A percentile compares a stretch with the other conserved stretches of the same genome.
Conservation (phyloP, 2,888 invertebrate genomes). For the Vanessa cardui region DNA sequence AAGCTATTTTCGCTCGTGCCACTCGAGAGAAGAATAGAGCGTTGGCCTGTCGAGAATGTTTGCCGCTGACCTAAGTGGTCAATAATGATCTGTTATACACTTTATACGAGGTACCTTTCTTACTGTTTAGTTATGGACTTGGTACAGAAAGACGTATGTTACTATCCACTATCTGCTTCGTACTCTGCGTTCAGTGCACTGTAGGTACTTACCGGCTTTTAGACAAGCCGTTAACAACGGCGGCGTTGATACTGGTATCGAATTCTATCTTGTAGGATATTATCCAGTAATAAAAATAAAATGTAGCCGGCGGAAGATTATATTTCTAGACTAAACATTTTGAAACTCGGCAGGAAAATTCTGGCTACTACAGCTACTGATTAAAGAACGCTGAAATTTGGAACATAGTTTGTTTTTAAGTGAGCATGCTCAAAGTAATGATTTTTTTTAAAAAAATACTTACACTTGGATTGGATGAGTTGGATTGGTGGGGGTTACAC, state of each 20-base stretch:
- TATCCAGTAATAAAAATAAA: conserved; percentile 1
- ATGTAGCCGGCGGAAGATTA: background rate
- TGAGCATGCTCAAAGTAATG: too few relatives aligned
- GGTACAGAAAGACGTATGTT: conserved; percentile 40
- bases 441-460: too few relatives aligned
- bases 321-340: conserved; percentile 2
- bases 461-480: too few relatives aligned
- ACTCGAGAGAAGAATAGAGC: conserved; percentile 57
- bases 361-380: too few relatives aligned
- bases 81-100: conserved; percentile 79
- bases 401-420: too few relatives aligned
- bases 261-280: background rate
- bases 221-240: background rate
- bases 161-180: conserved; percentile 18
- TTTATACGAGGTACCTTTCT: conserved; percentile 65
- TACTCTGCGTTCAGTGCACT: background rate
- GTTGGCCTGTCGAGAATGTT: conserved; percentile 80
- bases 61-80: conserved; percentile 78
- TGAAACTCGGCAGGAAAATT: background rate
- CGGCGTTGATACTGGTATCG: background rate
- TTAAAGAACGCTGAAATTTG: too few relatives aligned
- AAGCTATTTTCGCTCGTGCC: conserved; percentile 53
- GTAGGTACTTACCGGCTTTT: background rate
- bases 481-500: too few relatives aligned
- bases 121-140: conserved; percentile 57